Evolutionary conservation across 2,113 vertebrate species (phyloP).

Genomic region (Philantomba maxwellii): DNA sequence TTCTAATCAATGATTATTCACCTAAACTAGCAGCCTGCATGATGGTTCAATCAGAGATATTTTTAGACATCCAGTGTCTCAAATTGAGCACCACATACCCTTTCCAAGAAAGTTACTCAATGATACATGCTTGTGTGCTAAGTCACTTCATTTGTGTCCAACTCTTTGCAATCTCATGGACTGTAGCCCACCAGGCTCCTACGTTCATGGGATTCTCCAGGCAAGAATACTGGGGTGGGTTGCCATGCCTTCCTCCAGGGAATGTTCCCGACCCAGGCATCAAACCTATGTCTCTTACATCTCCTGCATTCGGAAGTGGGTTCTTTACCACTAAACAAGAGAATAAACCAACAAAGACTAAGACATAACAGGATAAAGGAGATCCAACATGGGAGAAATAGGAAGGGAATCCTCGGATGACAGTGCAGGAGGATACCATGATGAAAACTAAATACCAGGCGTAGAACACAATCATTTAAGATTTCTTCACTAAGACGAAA

Average conservation of each 20-base stretch:
- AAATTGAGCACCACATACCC: not conserved
- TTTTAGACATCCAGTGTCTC: not conserved
- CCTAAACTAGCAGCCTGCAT: not conserved
- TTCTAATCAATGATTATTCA: not conserved
- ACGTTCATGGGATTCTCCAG: not conserved
- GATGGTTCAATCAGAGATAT: not conserved
- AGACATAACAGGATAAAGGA: not conserved
- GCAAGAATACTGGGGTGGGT: not conserved
- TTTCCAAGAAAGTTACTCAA: constrained; percentile 9
- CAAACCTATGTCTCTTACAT: not conserved
- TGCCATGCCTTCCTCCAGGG: not conserved
- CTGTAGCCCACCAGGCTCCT: not conserved
- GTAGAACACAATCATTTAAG: not conserved
- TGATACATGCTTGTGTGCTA: not conserved
- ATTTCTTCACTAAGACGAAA: constrained; percentile 1
- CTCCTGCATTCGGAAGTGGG: not conserved
- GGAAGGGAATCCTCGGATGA: not conserved
- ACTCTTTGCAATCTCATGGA: not conserved
- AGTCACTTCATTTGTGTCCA: not conserved
- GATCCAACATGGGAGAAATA: not conserved
- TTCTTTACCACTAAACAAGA: not conserved
- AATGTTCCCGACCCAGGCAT: not conserved
- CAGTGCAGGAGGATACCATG: not conserved
- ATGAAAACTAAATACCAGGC: not conserved
- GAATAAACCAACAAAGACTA: not conserved